Evolutionary conservation across 2,888 invertebrate genomes (phyloP).

Genomic region (Ormyrus rosae): DNA sequence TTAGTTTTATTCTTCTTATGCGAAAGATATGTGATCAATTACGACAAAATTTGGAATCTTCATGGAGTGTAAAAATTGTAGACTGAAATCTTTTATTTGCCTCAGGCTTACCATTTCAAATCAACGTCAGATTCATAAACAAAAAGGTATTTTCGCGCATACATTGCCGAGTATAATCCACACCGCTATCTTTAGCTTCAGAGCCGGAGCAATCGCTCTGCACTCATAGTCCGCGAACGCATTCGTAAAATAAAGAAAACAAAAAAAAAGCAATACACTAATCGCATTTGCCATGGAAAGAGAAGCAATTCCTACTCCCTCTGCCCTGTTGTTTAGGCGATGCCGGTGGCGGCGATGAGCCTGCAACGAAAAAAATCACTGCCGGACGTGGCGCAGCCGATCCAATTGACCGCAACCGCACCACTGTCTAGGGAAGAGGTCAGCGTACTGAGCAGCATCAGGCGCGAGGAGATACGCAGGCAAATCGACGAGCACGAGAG

Average conservation of each 20-base stretch:
- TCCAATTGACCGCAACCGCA: conserved; percentile 86
- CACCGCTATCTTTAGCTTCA: too few relatives aligned
- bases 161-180: too few relatives aligned
- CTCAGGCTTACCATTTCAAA: too few relatives aligned
- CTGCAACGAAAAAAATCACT: conserved; percentile 96
- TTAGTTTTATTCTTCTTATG: too few relatives aligned
- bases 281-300: not conserved
- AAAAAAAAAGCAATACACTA: conserved; percentile 5
- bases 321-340: conserved; percentile 79
- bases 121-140: too few relatives aligned
- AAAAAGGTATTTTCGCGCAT: too few relatives aligned
- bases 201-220: too few relatives aligned
- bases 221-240: too few relatives aligned
- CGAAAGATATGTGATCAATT: too few relatives aligned
- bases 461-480: conserved; percentile 95
- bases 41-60: too few relatives aligned
- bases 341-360: conserved; percentile 84
- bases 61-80: too few relatives aligned
- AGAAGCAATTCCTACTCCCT: conserved; percentile 54
- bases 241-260: not conserved
- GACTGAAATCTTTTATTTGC: too few relatives aligned
- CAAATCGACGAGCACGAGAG: conserved; percentile 94
- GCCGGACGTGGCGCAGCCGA: conserved; percentile 89
- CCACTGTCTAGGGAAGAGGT: conserved; percentile 97
- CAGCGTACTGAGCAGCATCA: conserved; percentile 93